phyloP scores from a whole-genome alignment of 1,140 invertebrate genomes.

The Eriocheir sinensis region DNA sequence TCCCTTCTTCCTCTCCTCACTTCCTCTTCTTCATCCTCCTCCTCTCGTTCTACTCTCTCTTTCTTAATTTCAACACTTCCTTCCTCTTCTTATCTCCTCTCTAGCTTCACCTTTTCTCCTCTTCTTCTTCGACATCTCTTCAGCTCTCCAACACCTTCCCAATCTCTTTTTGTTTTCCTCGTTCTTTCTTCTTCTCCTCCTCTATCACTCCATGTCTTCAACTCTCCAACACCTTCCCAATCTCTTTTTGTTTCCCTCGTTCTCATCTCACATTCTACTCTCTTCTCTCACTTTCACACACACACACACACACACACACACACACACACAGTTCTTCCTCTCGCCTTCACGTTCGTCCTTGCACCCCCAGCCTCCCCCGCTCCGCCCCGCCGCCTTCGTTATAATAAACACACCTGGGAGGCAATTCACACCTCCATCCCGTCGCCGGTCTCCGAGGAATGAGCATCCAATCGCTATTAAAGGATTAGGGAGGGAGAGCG shows the following conservation, averaged over 20 bases:
- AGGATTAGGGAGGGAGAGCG: conserved; percentile 19
- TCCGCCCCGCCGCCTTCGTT: background rate
- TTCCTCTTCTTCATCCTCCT: background rate
- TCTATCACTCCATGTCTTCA: background rate
- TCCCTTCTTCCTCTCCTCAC: too few species aligned
- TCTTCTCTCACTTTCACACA: background rate
- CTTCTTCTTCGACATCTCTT: background rate
- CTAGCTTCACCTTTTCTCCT: background rate
- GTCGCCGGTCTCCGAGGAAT: background rate
- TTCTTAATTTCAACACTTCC: background rate
- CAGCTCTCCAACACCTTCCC: background rate
- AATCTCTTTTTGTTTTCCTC: conserved; percentile 3
- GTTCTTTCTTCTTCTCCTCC: too few species aligned
- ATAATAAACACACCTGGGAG: background rate
- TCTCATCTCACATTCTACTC: background rate
- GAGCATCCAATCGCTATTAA: background rate
- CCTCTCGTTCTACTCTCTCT: background rate
- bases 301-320: background rate
- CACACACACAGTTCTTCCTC: background rate
- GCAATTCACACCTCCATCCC: background rate
- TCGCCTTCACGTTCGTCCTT: background rate
- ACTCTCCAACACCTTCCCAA: background rate
- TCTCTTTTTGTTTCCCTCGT: background rate
- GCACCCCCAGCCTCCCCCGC: too few species aligned
- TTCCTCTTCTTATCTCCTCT: background rate